Percentiles rank a stretch among this genome's conserved stretches.
These are phyloP conservation scores for Camponotus vicinus DNA, from an alignment of 1,140 invertebrate genomes.

Conservation along the genomic window DNA sequence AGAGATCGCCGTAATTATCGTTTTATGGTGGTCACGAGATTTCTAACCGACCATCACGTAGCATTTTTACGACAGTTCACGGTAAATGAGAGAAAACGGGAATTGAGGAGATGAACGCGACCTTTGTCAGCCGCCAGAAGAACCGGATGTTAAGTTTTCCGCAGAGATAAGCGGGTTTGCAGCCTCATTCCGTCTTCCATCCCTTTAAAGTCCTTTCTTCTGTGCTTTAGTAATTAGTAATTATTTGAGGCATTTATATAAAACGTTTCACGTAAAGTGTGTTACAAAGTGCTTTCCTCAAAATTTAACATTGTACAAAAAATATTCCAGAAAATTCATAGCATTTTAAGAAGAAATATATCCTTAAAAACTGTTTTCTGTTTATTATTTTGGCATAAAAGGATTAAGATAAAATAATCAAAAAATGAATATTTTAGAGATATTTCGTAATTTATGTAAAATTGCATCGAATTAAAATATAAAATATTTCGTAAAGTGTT, in stretches of 20 bases:
- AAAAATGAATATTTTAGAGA: no score
- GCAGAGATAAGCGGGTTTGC: constrained; percentile 44
- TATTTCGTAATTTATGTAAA: no score
- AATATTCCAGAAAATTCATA: no score
- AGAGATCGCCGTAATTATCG: constrained; percentile 47
- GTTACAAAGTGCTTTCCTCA: no score
- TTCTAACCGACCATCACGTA: constrained; percentile 54
- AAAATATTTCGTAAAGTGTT: no score
- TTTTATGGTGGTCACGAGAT: constrained; percentile 40
- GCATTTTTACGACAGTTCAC: constrained; percentile 33
- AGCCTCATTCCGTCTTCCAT: not conserved
- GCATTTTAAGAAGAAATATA: no score
- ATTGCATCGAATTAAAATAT: no score
- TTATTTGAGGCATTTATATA: constrained; percentile 10
- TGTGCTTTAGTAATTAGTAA: constrained; percentile 35
- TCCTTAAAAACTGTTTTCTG: no score
- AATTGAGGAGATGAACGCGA: constrained; percentile 16
- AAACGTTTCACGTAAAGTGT: no score
- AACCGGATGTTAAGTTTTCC: constrained; percentile 56
- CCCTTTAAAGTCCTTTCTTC: not conserved
- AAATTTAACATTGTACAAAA: no score
- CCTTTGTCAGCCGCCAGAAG: constrained; percentile 39
- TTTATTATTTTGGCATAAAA: no score
- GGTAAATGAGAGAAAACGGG: constrained; percentile 46
- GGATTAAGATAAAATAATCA: no score